Conservation (phyloP, 2,888 invertebrate genomes). For the Noctua pronuba region DNA sequence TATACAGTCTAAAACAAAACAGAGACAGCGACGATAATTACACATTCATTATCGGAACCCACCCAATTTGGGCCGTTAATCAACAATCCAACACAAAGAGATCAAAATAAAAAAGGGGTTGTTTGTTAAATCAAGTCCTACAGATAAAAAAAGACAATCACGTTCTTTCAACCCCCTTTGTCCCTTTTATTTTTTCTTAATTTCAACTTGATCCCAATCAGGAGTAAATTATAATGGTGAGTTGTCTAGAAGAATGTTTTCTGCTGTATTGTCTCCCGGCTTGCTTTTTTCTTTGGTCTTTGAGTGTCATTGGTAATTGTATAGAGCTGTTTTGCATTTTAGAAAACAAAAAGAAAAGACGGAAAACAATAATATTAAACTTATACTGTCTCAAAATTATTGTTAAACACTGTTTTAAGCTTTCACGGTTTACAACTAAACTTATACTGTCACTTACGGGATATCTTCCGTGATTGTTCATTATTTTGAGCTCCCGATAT, state of each 20-base stretch:
- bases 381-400: no score
- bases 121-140: constrained; percentile 88
- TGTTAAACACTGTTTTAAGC: no score
- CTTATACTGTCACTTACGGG: no score
- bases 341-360: background rate
- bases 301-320: constrained; percentile 79
- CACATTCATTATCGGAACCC: constrained; percentile 68
- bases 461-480: no score
- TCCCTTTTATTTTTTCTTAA: constrained; percentile 89
- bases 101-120: constrained; percentile 76
- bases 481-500: no score
- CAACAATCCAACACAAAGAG: constrained; percentile 76
- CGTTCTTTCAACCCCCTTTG: constrained; percentile 76
- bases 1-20: constrained; percentile 24
- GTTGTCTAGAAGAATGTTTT: constrained; percentile 87
- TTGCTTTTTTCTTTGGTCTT: constrained; percentile 78
- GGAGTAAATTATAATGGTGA: constrained; percentile 89
- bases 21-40: constrained; percentile 46
- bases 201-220: constrained; percentile 90
- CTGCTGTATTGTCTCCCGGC: constrained; percentile 85
- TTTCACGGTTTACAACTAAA: no score
- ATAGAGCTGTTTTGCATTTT: constrained; percentile 72
- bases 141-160: constrained; percentile 86
- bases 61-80: constrained; percentile 78
- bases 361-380: background rate